phyloP scores from a whole-genome alignment of 2,113 vertebrate species.

The Hemibagrus wyckioides region DNA sequence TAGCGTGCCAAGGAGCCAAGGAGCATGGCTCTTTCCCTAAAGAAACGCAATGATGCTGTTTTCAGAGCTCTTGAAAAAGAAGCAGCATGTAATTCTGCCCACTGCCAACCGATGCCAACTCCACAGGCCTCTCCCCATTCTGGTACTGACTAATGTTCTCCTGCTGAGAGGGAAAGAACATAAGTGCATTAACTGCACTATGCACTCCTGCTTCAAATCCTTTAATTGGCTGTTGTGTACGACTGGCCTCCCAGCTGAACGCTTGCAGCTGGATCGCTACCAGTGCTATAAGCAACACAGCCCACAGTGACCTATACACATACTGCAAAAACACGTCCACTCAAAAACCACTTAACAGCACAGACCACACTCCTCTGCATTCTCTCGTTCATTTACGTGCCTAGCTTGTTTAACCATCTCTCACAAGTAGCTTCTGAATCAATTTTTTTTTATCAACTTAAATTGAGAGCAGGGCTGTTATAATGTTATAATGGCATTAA shows the following conservation, averaged over 20 bases:
- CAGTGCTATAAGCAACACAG: neutral
- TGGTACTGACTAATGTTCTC: constrained; percentile 35
- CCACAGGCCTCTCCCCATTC: constrained; percentile 20
- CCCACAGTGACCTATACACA: constrained; percentile 12
- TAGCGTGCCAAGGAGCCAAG: constrained; percentile 17
- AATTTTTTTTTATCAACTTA: neutral
- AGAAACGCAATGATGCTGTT: constrained; percentile 16
- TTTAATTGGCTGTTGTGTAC: constrained; percentile 35
- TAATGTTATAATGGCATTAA: neutral
- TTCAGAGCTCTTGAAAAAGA: constrained; percentile 22
- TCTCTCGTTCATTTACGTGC: neutral
- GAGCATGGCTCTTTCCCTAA: neutral
- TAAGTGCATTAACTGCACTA: constrained; percentile 19
- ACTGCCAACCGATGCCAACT: constrained; percentile 36
- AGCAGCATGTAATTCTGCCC: constrained; percentile 27
- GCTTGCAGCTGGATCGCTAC: neutral
- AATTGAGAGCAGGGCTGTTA: neutral
- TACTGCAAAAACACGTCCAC: constrained; percentile 9
- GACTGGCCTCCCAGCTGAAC: constrained; percentile 30
- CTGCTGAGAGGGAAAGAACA: constrained; percentile 34
- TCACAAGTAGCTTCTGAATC: neutral
- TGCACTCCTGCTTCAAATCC: constrained; percentile 32
- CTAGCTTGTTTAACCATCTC: neutral
- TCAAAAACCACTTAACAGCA: constrained; percentile 10
- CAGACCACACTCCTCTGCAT: neutral